phyloP scores from a whole-genome alignment of 2,113 vertebrate genomes.

The Percopsis transmontana region DNA sequence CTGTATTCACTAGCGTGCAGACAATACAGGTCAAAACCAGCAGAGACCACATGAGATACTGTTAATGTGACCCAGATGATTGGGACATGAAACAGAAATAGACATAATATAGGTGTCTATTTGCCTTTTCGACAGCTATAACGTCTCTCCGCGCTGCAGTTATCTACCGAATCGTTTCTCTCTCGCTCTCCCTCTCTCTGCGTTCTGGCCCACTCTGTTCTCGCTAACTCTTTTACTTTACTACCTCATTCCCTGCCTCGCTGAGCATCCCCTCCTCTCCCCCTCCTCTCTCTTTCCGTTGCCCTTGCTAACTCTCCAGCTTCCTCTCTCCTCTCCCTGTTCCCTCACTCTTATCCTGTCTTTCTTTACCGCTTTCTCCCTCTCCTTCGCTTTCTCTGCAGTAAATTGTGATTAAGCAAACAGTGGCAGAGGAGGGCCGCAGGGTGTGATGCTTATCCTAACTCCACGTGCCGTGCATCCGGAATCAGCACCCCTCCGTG shows the following conservation, averaged over 20 bases:
- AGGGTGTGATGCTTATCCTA: conserved; percentile 68
- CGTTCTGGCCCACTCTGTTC: conserved; percentile 9
- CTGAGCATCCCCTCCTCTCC: conserved; percentile 28
- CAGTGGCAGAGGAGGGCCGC: conserved; percentile 59
- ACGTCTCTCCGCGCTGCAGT: conserved; percentile 39
- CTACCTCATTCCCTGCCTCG: conserved; percentile 63
- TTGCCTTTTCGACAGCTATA: conserved; percentile 8
- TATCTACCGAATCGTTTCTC: conserved; percentile 28
- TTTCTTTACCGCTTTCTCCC: conserved; percentile 12
- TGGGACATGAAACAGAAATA: conserved; percentile 17
- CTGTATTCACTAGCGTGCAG: neutral
- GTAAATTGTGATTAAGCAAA: conserved; percentile 77
- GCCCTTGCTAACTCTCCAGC: conserved; percentile 17
- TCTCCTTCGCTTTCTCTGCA: conserved; percentile 67
- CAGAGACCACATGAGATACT: neutral
- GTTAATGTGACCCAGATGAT: neutral
- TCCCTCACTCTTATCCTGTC: conserved; percentile 8
- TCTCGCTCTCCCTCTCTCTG: neutral
- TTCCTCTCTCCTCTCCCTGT: conserved; percentile 23
- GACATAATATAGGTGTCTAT: conserved; percentile 3
- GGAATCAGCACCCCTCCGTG: conserved; percentile 53
- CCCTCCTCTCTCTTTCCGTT: conserved; percentile 18
- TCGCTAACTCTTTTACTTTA: conserved; percentile 49
- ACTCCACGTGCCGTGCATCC: conserved; percentile 72
- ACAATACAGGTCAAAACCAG: neutral